Evolutionary conservation across 1,140 invertebrate genomes (phyloP).

Genomic region (Liolophura sinensis): DNA sequence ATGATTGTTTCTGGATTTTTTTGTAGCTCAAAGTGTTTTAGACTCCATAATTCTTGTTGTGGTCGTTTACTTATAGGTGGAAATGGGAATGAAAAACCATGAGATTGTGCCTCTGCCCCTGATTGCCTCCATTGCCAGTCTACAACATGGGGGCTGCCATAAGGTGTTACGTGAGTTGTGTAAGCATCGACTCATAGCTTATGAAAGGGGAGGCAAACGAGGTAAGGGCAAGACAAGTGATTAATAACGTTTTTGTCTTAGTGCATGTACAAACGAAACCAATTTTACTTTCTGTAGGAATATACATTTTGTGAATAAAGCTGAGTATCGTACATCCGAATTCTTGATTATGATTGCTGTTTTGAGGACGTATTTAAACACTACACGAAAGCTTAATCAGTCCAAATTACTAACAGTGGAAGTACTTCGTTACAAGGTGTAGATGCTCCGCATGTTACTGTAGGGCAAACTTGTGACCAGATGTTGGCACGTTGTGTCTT

Average conservation of each 20-base stretch:
- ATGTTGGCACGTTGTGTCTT: no score
- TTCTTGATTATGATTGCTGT: not conserved
- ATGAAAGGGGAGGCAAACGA: slow-evolving; percentile 80
- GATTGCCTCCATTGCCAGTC: slow-evolving; percentile 90
- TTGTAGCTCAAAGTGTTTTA: slow-evolving; percentile 11
- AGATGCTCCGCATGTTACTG: no score
- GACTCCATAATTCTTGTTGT: slow-evolving; percentile 10
- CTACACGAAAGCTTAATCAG: no score
- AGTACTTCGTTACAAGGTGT: no score
- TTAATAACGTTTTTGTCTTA: no score
- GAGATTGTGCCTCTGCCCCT: slow-evolving; percentile 90
- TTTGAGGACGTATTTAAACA: no score
- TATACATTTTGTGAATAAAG: slow-evolving; percentile 5
- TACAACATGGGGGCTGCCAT: slow-evolving; percentile 90
- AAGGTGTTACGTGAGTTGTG: slow-evolving; percentile 89
- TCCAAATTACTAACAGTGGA: no score
- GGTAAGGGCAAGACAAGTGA: slow-evolving; percentile 26
- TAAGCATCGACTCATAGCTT: slow-evolving; percentile 85
- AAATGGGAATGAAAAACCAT: slow-evolving; percentile 99
- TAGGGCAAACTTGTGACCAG: no score
- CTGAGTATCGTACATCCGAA: not conserved
- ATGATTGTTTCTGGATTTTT: slow-evolving; percentile 3
- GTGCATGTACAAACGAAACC: no score
- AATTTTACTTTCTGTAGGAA: not conserved
- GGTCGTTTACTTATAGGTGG: slow-evolving; percentile 71